Evolutionary conservation across 2,797 vertebrate species (phyloP).

Genomic region (Halcyon smyrnensis): DNA sequence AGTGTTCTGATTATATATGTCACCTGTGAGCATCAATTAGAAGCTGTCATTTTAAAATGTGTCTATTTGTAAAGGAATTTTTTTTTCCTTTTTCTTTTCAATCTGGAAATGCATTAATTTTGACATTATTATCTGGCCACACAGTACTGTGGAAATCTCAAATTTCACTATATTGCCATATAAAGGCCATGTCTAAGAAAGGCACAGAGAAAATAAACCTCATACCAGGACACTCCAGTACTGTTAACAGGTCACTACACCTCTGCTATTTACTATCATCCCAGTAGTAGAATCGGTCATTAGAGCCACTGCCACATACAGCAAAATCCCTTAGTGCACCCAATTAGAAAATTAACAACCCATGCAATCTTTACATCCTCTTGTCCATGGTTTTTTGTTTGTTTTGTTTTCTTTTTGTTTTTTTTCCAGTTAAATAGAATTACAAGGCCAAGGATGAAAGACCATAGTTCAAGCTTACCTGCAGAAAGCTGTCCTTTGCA

Average conservation of each 20-base stretch:
- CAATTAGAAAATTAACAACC: neutral
- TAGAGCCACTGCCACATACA: neutral
- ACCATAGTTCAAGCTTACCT: neutral
- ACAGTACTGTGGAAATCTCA: neutral
- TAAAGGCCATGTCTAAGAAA: neutral
- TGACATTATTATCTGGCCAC: neutral
- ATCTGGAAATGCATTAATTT: neutral
- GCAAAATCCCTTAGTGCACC: neutral
- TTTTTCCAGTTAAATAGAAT: neutral
- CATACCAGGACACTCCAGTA: neutral
- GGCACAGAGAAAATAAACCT: conserved; percentile 6
- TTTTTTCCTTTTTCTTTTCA: neutral
- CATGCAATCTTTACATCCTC: neutral
- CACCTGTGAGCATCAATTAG: neutral
- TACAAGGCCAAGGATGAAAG: neutral
- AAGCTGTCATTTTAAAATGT: neutral
- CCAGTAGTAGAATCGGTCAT: neutral
- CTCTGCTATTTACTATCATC: neutral
- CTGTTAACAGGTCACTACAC: neutral
- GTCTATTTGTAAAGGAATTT: neutral
- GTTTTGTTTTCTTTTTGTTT: no score
- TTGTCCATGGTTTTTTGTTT: neutral
- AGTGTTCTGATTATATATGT: neutral
- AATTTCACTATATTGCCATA: neutral
- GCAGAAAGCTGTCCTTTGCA: neutral